Evolutionary conservation across 1,140 invertebrate genomes (phyloP), one percentile per base, ranked within the genome.

Genomic region (Neodiprion virginianus): DNA sequence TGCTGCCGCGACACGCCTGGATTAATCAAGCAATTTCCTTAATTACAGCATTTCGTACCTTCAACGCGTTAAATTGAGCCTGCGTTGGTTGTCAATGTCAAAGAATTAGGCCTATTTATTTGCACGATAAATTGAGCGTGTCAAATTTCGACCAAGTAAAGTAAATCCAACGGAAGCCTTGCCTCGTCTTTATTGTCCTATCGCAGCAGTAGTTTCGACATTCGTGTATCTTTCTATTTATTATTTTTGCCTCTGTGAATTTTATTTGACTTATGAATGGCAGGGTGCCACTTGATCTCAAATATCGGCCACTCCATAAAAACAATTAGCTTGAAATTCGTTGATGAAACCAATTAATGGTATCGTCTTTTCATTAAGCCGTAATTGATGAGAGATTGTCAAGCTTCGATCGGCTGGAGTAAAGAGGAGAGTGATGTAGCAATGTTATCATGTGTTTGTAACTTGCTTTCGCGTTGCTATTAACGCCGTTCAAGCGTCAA

Each of bases 21-120:
- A 61, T 61, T 61, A 61, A 61, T 61, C 53, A 61, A 61, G 53
- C 53, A 61, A 61, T 61, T 61, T 61, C 53, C 53, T 17, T 61
- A 61, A 61, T 61, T 61, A 61, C 53, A 14, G 53, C n/a, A 9
- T 40, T 40, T 40, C 53, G 53, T 61, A 61, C n/a, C 11, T 40
- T 40, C 28, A 40, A 40, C 28, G 28, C 28, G 28, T 40, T 40
- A 40, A 40, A 40, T 40, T 40, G 2, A 4, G 28, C 28, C 2
- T 40, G 28, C 28, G 28, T 5, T 40, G 28, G 28, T 40, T 40
- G 28, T 40, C 28, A 40, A 40, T 40, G 28, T 40, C 28, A 40
- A 40, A 40, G 28, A 40, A 40, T 40, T 40, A 40, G 28, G 28
- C 2, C 28, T 40, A 40, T 40, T 40, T 40, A 40, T 40, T 40